Conservation (phyloP, 2,113 vertebrate species). For the Myxocyprinus asiaticus region DNA sequence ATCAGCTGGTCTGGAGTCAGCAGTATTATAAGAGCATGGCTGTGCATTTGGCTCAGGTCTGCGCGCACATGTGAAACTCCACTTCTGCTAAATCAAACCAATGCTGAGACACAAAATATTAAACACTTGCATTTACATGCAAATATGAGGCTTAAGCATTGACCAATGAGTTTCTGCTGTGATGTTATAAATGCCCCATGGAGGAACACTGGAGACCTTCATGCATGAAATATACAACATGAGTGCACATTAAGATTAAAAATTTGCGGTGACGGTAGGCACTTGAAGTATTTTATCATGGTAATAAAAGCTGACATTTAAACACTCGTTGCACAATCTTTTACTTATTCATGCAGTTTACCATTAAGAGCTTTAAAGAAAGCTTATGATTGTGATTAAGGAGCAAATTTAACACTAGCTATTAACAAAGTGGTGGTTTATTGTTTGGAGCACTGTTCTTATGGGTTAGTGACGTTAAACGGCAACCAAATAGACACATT, state of each 20-base stretch:
- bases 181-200: neutral
- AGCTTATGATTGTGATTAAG: neutral
- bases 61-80: conserved; percentile 29
- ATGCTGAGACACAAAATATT: conserved; percentile 40
- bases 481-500: too few relatives aligned
- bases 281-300: neutral
- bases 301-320: conserved; percentile 21
- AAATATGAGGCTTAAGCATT: conserved; percentile 21
- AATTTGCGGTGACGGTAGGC: neutral
- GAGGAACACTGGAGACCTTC: neutral
- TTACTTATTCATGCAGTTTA: neutral
- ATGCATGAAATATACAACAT: conserved; percentile 7
- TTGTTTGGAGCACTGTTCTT: too few relatives aligned
- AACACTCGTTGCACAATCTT: neutral
- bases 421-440: neutral
- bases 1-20: conserved; percentile 52
- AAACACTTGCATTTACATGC: conserved; percentile 21
- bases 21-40: conserved; percentile 41
- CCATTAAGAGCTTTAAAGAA: neutral
- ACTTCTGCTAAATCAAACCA: conserved; percentile 41
- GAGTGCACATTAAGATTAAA: conserved; percentile 13
- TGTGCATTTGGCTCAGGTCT: conserved; percentile 46
- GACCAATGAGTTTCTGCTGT: neutral
- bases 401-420: neutral
- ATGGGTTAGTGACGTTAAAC: too few relatives aligned